Evolutionary conservation across 1,140 invertebrate species (phyloP), one percentile per base, ranked within the genome.

Genomic region (Drosophila ananassae): DNA sequence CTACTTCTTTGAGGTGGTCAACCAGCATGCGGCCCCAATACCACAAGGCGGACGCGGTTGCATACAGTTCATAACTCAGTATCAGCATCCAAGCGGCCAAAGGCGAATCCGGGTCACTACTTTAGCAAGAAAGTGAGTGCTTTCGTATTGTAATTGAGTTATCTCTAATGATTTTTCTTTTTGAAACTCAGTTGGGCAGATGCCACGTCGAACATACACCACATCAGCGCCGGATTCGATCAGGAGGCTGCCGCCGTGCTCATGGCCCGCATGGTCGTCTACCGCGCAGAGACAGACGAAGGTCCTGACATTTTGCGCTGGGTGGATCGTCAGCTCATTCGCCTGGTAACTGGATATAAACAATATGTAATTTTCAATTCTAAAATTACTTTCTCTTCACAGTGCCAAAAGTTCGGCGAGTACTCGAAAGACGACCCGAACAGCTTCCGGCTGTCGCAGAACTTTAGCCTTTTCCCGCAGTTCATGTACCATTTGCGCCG

Each of bases 371-470:
- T 34, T 34, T 34, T 12, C 10, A 37, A n/a, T 37, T 4, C 2
- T 37, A n/a, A 25, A 37, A 5, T 85, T 12, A 17, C 22, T 58
- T n/a, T 47, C n/a, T 10, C 2, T 44, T 9, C 3, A 24, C 92
- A 98, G 96, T 99, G 99, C 93, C 99, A 99, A 91, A 99, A 99
- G 92, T 99, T 99, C 93, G 99, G 98, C 50, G 98, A 99, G 90
- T 99, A 99, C 92, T 95, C 95, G 60, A 99, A 99, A 92, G 98
- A 99, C 91, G 98, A 99, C 93, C 98, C 98, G 1, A 97, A 97
- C 85, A 98, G 97, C 56, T 99, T 99, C 93, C 94, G 98, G 71
- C 95, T 99, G 34, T 95, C 96, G 17, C 98, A 99, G 91, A 99
- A 99, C 92, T 99, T 99, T 92, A 98, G 97, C 50, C 93, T 99